Base-by-base conservation (phyloP, 2,113 vertebrate species). In the Macquaria ambigua region DNA sequence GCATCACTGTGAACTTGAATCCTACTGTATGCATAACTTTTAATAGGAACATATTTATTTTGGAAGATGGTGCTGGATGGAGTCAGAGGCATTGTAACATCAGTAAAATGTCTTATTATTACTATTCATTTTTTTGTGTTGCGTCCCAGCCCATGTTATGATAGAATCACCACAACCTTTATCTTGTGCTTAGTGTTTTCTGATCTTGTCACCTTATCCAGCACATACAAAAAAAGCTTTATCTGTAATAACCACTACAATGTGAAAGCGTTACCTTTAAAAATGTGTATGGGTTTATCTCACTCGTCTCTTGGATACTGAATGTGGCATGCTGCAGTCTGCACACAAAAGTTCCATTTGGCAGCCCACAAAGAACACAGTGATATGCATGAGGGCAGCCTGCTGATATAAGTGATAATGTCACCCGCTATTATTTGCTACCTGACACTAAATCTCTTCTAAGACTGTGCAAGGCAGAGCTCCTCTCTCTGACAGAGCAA, bases 401-500 rank as follows among this genome's bases (percentile, higher is more conserved):
- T 70, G 85, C 41, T 34, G 79, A 89, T 85, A 39, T 50, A 73
- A 87, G 77, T 74, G 76, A 87, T 90, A 78, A 76, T 89, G 88
- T 79, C 85, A 89, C 72, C 64, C 39, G 74, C 75, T 84, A 72
- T 85, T 87, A 88, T 91, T 86, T 86, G 62, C 84, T 80, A 80
- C 81, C 69, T 73, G 10, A 73, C 31, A 74, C 70, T 83, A 81
- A 88, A 81, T 84, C 80, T 86, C 23, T 3, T 59, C 58, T 48
- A 25, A 56, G 76, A 63, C 70, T 34, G 80, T 34, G 69, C n/a
- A 11, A 53, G 41, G 37, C 39, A 72, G 50, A 62, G 77, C 62
- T 75, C 15, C 52, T 72, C 77, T 76, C 5, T 41, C 76, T 77
- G 71, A 74, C 73, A 41, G 43, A 66, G 21, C 46, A 73, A 41